Conservation (phyloP, 2,888 invertebrate species). For the Philaethria dido region DNA sequence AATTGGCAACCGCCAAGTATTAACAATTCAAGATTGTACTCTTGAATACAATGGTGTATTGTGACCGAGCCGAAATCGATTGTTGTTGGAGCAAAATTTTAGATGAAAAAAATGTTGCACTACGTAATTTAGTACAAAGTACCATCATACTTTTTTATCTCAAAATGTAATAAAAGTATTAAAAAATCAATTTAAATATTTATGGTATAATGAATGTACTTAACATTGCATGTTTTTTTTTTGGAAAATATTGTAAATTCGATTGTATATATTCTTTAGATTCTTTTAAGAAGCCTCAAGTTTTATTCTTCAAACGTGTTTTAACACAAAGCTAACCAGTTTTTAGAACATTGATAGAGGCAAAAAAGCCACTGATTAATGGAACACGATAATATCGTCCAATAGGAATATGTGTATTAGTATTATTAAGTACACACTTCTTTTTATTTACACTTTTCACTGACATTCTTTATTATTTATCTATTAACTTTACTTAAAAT, state of each 20-base stretch:
- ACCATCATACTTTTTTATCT: not conserved
- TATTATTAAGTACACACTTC: not conserved
- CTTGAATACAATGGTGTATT: constrained; percentile 29
- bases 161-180: not conserved
- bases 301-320: not conserved
- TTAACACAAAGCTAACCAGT: constrained; percentile 10
- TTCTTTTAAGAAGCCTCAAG: not conserved
- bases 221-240: no score
- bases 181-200: not conserved
- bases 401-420: not conserved
- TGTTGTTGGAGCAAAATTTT: constrained; percentile 12
- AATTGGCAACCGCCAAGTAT: constrained; percentile 31
- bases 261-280: no score
- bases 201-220: no score
- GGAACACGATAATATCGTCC: not conserved
- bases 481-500: constrained; percentile 17
- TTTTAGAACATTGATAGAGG: constrained; percentile 8
- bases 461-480: not conserved
- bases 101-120: constrained; percentile 1
- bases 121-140: not conserved
- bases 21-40: constrained; percentile 31
- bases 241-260: no score
- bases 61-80: constrained; percentile 26
- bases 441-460: not conserved
- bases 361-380: not conserved